A percentile compares a stretch with the other conserved stretches of the same genome.
These are phyloP conservation scores for Aporophyla nigra DNA, from an alignment of 2,888 invertebrate species.

Conservation along the genomic window DNA sequence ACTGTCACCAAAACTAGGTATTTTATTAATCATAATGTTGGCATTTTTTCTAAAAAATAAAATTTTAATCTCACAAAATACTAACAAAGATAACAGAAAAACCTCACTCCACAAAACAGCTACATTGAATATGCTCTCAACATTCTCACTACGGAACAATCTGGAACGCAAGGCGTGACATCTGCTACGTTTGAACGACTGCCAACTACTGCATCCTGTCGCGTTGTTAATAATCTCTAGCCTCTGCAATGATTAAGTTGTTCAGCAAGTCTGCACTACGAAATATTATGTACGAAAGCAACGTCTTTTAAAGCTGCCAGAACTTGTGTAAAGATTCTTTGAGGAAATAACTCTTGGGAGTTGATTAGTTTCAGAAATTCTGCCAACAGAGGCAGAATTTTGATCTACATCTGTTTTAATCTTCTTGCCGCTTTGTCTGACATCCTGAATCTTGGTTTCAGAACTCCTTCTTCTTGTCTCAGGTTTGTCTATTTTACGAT, in stretches of 20 bases:
- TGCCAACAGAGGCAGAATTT: background rate
- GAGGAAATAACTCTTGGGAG: background rate
- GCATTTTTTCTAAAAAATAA: too few relatives aligned
- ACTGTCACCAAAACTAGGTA: background rate
- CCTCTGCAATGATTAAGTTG: constrained; percentile 59
- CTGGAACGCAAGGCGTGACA: constrained; percentile 48
- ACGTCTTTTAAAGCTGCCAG: constrained; percentile 2
- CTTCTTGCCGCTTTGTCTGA: background rate
- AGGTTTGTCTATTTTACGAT: background rate
- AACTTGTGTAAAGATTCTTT: background rate
- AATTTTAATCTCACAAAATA: background rate
- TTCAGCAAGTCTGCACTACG: constrained; percentile 23
- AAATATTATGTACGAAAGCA: constrained; percentile 19
- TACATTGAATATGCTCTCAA: constrained; percentile 50
- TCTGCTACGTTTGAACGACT: constrained; percentile 64
- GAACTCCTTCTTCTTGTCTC: background rate
- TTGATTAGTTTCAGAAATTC: constrained; percentile 2
- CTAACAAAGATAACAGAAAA: background rate
- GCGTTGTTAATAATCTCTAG: constrained; percentile 51
- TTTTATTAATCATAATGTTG: too few relatives aligned
- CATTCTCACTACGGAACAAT: constrained; percentile 51
- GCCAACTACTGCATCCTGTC: constrained; percentile 70
- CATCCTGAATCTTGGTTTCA: background rate
- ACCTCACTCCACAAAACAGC: background rate
- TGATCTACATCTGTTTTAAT: background rate